A percentile compares a stretch with the other conserved stretches of the same genome.
Evolutionary conservation across 2,797 vertebrate species (phyloP).

Genomic region (Helostoma temminkii): DNA sequence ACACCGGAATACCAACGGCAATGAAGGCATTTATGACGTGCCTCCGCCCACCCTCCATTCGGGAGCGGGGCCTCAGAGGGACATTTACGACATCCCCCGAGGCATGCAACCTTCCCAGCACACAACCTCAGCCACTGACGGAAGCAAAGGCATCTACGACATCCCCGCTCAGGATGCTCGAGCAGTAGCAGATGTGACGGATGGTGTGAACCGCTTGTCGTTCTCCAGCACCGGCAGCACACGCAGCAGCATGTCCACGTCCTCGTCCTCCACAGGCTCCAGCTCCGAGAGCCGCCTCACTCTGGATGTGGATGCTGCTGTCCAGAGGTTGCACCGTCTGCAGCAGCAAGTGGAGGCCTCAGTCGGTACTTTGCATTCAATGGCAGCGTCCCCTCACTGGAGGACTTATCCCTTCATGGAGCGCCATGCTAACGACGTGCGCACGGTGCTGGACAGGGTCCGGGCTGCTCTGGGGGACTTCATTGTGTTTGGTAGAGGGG

Average conservation of each 20-base stretch:
- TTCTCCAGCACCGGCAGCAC: constrained; percentile 96
- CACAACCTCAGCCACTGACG: constrained; percentile 63
- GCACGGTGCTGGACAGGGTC: constrained; percentile 86
- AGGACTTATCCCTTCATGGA: constrained; percentile 91
- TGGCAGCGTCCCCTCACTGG: constrained; percentile 89
- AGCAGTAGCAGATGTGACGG: constrained; percentile 85
- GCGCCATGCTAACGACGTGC: constrained; percentile 89
- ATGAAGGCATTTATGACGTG: constrained; percentile 86
- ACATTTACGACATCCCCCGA: constrained; percentile 93
- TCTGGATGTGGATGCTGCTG: constrained; percentile 89
- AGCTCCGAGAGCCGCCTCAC: constrained; percentile 85
- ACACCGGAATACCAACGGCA: constrained; percentile 55
- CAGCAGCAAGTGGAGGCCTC: constrained; percentile 88
- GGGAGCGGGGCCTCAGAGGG: constrained; percentile 78
- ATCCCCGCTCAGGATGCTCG: constrained; percentile 85
- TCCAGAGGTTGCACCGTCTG: constrained; percentile 87
- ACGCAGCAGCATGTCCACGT: constrained; percentile 96
- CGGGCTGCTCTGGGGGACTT: constrained; percentile 87
- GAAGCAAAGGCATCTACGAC: constrained; percentile 88
- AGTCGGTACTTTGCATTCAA: constrained; percentile 82
- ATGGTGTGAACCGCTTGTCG: constrained; percentile 93
- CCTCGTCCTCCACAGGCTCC: constrained; percentile 91
- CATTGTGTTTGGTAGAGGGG: constrained; percentile 88
- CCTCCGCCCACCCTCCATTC: constrained; percentile 80
- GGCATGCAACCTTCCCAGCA: constrained; percentile 82